These are phyloP conservation scores for Physocephala rufipes DNA, from an alignment of 2,888 invertebrate genomes.

Conservation along the genomic window DNA sequence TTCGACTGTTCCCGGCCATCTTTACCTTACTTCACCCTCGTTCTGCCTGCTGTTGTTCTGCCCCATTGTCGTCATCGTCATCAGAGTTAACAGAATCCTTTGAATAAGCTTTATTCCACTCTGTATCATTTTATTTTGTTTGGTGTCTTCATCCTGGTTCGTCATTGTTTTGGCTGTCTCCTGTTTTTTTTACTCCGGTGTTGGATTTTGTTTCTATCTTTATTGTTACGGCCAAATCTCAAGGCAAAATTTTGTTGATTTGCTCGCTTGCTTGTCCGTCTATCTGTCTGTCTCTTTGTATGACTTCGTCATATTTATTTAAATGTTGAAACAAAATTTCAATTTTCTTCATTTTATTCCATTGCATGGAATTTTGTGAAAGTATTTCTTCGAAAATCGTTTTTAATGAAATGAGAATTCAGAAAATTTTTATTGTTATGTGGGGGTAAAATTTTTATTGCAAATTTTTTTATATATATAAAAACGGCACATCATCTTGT, in stretches of 20 bases:
- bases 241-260: background rate
- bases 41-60: too few species aligned
- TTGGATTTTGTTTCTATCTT: background rate
- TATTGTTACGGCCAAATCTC: background rate
- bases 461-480: background rate
- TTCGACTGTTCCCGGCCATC: background rate
- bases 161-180: background rate
- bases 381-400: background rate
- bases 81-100: too few species aligned
- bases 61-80: too few species aligned
- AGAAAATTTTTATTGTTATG: background rate
- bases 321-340: conserved; percentile 33
- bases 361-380: background rate
- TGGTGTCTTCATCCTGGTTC: background rate
- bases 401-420: background rate
- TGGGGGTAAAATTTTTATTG: background rate
- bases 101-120: background rate
- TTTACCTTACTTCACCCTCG: too few species aligned
- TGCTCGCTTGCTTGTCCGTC: background rate
- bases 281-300: background rate
- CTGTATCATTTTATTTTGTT: conserved; percentile 5
- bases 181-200: background rate
- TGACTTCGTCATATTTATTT: conserved; percentile 30
- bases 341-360: background rate
- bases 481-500: too few species aligned